Evolutionary conservation across 2,113 vertebrate species (phyloP).

Genomic region (Poicephalus gulielmi): DNA sequence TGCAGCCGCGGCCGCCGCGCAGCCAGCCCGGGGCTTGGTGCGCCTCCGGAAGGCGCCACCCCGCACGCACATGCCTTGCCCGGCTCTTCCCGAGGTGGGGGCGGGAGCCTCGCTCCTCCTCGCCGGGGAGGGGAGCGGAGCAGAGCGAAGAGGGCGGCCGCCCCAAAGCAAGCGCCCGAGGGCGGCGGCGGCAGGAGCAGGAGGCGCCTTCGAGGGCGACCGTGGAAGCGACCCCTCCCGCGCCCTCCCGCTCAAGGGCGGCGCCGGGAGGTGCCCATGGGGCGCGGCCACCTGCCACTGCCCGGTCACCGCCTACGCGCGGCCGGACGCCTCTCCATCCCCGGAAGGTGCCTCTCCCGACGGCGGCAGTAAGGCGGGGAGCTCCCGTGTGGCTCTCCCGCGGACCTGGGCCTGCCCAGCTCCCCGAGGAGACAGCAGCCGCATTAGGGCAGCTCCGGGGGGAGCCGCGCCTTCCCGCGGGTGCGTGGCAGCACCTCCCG

Average conservation of each 20-base stretch:
- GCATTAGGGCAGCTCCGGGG: background rate
- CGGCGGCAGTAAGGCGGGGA: background rate
- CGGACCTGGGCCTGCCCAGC: background rate
- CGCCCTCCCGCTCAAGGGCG: background rate
- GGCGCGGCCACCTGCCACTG: background rate
- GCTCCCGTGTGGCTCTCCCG: background rate
- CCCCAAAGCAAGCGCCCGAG: background rate
- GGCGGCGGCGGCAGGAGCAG: background rate
- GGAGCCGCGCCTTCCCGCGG: background rate
- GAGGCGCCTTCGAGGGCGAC: background rate
- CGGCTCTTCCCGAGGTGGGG: background rate
- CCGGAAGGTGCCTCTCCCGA: background rate
- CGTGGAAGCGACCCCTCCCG: background rate
- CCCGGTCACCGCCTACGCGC: background rate
- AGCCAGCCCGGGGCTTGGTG: background rate
- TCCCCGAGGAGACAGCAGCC: background rate
- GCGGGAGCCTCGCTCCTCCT: slow-evolving; percentile 3
- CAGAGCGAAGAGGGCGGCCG: background rate
- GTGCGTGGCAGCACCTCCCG: background rate
- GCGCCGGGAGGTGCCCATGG: background rate
- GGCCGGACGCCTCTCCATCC: background rate
- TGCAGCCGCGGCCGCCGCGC: background rate
- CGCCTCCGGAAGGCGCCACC: slow-evolving; percentile 15
- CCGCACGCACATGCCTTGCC: slow-evolving; percentile 9
- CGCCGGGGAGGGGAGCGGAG: background rate